These are phyloP conservation scores for Volucella inflata DNA, from an alignment of 2,888 invertebrate genomes.

Conservation along the genomic window DNA sequence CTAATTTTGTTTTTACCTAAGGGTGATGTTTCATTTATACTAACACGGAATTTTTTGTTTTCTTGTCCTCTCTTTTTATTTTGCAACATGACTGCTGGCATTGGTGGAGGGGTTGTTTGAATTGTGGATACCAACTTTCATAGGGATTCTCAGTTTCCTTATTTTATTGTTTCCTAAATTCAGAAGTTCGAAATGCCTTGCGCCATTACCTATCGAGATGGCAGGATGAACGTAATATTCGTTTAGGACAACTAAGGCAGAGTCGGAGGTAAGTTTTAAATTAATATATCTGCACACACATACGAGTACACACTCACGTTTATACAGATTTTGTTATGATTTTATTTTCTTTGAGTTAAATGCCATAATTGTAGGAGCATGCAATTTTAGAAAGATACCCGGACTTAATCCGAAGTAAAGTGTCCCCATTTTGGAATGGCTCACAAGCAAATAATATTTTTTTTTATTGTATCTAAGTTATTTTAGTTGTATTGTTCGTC, in stretches of 20 bases:
- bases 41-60: slow-evolving; percentile 36
- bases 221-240: slow-evolving; percentile 83
- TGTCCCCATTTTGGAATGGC: too few species aligned
- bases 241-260: slow-evolving; percentile 80
- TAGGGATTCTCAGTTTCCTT: slow-evolving; percentile 95
- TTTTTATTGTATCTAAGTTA: too few species aligned
- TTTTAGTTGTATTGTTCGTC: too few species aligned
- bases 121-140: slow-evolving; percentile 34
- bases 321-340: too few species aligned
- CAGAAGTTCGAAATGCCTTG: slow-evolving; percentile 94
- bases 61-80: slow-evolving; percentile 19
- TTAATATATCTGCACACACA: not conserved
- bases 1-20: slow-evolving; percentile 35
- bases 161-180: slow-evolving; percentile 96
- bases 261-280: slow-evolving; percentile 80
- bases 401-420: too few species aligned
- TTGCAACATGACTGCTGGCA: not conserved
- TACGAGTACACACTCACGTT: too few species aligned
- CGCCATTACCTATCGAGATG: slow-evolving; percentile 87
- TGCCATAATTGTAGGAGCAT: too few species aligned
- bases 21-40: slow-evolving; percentile 13
- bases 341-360: too few species aligned
- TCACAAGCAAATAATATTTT: too few species aligned
- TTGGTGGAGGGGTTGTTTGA: not conserved
- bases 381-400: too few species aligned